A percentile compares a stretch with the other conserved stretches of the same genome.
Conservation (phyloP, 1,140 invertebrate genomes). For the Cardiocondyla obscurior region DNA sequence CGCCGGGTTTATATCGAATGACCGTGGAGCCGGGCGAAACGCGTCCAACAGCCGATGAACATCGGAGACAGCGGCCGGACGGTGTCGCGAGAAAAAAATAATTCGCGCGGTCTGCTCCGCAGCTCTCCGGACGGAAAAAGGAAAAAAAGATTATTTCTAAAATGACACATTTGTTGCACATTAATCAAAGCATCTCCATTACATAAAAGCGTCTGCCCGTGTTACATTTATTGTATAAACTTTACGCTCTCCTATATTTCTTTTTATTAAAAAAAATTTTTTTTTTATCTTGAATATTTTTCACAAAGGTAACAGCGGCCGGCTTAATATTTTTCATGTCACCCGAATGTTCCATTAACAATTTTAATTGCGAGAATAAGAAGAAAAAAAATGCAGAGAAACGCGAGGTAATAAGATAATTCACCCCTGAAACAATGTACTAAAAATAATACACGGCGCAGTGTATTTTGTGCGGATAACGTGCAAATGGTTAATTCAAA, state of each 20-base stretch:
- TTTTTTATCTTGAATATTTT: not conserved
- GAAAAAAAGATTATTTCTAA: not conserved
- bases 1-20: slow-evolving; percentile 47
- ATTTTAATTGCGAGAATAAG: not conserved
- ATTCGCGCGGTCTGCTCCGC: not conserved
- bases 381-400: not conserved
- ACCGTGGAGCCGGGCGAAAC: slow-evolving; percentile 12
- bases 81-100: not conserved
- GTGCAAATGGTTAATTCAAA: not conserved
- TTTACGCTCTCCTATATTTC: not conserved
- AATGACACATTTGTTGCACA: not conserved
- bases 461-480: not conserved
- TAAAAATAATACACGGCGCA: not conserved
- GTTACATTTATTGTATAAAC: not conserved
- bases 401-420: not conserved
- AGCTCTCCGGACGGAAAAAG: not conserved
- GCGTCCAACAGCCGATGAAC: slow-evolving; percentile 14
- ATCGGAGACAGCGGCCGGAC: not conserved
- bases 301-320: not conserved
- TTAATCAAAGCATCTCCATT: not conserved
- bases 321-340: not conserved
- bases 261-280: not conserved
- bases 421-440: not conserved
- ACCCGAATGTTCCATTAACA: not conserved
- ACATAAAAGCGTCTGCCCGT: not conserved